Evolutionary conservation across 1,140 invertebrate genomes (phyloP).

Genomic region (Drosophila arawakana): DNA sequence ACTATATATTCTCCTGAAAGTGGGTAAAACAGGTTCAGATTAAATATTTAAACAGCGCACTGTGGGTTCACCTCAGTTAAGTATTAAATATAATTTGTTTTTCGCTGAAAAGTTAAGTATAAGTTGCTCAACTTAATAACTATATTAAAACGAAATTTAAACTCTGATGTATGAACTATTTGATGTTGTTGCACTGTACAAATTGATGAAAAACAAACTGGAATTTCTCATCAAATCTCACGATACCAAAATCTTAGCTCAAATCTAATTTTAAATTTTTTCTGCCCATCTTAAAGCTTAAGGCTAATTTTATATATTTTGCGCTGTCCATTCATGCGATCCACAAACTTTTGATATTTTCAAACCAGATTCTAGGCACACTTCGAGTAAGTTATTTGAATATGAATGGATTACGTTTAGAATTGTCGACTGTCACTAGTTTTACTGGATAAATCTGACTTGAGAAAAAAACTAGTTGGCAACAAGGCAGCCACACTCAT

Average conservation of each 20-base stretch:
- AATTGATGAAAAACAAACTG: background rate
- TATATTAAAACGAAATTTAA: too few relatives aligned
- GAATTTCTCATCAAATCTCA: background rate
- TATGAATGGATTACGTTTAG: conserved; percentile 7
- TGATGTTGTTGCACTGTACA: background rate
- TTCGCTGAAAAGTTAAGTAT: background rate
- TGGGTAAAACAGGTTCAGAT: conserved; percentile 21
- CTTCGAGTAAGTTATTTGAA: conserved; percentile 11
- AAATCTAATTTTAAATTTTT: conserved; percentile 14
- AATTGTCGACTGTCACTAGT: background rate
- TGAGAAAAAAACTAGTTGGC: conserved; percentile 1
- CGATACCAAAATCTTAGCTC: conserved; percentile 12
- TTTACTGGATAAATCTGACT: background rate
- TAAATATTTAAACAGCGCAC: background rate
- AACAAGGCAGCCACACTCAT: background rate
- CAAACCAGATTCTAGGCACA: conserved; percentile 10
- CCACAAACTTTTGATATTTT: conserved; percentile 2
- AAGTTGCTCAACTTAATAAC: too few relatives aligned
- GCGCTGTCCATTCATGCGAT: conserved; percentile 12
- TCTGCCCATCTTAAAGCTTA: background rate
- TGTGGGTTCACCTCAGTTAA: background rate
- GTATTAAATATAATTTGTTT: background rate
- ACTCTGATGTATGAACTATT: too few relatives aligned
- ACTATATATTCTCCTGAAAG: background rate
- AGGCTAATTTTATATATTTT: conserved; percentile 13